Evolutionary conservation across 2,888 invertebrate genomes (phyloP).

Genomic region (Cartodere bifasciata): DNA sequence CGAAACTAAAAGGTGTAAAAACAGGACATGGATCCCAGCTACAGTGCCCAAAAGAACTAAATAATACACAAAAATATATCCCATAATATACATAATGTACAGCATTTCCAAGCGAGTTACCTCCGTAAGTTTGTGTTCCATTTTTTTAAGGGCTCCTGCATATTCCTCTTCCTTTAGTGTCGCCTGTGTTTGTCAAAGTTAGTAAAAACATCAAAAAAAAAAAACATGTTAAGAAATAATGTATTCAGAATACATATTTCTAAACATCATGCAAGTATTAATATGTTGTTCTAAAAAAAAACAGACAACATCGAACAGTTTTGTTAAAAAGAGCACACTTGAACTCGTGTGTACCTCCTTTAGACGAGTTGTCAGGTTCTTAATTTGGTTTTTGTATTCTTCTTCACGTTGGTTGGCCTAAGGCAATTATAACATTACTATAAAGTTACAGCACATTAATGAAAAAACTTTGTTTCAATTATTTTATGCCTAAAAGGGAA

Average conservation of each 20-base stretch:
- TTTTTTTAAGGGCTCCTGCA: conserved; percentile 80
- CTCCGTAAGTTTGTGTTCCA: conserved; percentile 87
- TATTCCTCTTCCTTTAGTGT: conserved; percentile 91
- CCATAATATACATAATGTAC: background rate
- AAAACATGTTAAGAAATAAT: conserved; percentile 13
- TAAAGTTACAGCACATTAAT: too few species aligned
- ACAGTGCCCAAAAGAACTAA: background rate
- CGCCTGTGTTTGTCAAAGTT: conserved; percentile 49
- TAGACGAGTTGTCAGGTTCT: conserved; percentile 95
- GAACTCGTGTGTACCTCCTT: conserved; percentile 73
- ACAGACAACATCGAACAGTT: conserved; percentile 10
- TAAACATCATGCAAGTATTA: background rate
- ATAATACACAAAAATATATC: background rate
- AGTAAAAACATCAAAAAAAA: conserved; percentile 31
- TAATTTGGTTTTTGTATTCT: conserved; percentile 99
- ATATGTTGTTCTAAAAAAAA: background rate
- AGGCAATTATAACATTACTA: too few species aligned
- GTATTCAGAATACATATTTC: background rate
- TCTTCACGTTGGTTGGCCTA: conserved; percentile 99
- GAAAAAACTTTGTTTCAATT: too few species aligned
- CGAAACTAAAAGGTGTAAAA: background rate
- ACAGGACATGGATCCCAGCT: background rate
- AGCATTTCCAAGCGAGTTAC: conserved; percentile 41
- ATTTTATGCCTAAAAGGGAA: too few species aligned
- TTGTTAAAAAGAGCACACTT: conserved; percentile 12